Conservation (phyloP, 2,888 invertebrate species). For the Pseudococcus viburni region DNA sequence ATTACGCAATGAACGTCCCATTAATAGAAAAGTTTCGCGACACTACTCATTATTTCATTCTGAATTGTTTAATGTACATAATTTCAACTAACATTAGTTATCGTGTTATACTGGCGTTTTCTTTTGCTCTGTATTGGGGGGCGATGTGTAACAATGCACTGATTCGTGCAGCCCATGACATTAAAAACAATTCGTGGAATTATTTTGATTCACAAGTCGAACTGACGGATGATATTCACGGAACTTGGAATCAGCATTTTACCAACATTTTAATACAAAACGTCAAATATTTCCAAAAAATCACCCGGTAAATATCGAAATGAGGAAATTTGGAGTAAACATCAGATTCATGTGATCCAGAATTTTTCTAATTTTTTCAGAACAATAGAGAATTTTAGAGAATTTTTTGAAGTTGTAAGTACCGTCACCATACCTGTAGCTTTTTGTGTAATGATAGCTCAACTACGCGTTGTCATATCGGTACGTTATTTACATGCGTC, state of each 20-base stretch:
- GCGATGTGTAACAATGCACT: not conserved
- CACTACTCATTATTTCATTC: not conserved
- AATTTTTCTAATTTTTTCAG: not conserved
- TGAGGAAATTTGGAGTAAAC: not conserved
- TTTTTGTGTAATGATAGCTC: not conserved
- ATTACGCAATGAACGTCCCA: not conserved
- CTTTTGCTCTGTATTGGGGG: not conserved
- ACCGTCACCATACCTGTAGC: not conserved
- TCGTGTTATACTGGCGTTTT: not conserved
- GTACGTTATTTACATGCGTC: not conserved
- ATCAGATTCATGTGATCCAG: not conserved
- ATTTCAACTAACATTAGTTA: not conserved
- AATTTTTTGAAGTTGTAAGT: not conserved
- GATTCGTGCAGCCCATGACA: not conserved
- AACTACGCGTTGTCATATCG: not conserved
- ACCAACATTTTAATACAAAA: not conserved
- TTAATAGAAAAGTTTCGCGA: not conserved
- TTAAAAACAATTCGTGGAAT: not conserved
- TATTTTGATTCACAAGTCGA: not conserved
- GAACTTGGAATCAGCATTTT: not conserved
- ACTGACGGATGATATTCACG: rapidly evolving
- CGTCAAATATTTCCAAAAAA: not conserved
- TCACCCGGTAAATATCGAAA: not conserved
- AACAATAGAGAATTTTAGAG: not conserved
- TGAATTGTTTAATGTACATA: not conserved